A percentile compares a stretch with the other conserved stretches of the same genome.
These are phyloP conservation scores for Liasis olivaceus DNA, from an alignment of 2,797 vertebrate species.

Conservation along the genomic window DNA sequence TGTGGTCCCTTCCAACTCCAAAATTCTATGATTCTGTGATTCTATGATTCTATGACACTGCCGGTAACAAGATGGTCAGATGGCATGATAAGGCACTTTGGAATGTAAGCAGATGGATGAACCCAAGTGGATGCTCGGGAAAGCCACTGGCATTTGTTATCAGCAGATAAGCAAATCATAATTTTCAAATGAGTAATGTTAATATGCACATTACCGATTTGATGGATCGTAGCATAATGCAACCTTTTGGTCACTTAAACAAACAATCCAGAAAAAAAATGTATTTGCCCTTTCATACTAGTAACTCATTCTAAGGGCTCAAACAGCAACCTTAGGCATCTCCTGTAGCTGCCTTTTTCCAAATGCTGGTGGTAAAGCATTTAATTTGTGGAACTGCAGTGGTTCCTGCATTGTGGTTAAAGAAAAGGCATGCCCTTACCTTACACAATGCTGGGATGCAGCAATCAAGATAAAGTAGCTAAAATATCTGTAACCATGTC, in stretches of 20 bases:
- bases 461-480: not conserved
- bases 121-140: not conserved
- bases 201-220: not conserved
- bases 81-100: constrained; percentile 25
- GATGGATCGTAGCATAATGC: not conserved
- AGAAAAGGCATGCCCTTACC: not conserved
- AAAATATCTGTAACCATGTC: not conserved
- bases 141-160: constrained; percentile 6
- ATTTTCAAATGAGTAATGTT: constrained; percentile 17
- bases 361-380: too few species aligned
- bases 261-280: not conserved
- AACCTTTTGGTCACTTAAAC: not conserved
- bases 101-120: constrained; percentile 32
- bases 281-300: not conserved
- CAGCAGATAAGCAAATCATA: not conserved
- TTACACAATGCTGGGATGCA: not conserved
- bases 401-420: not conserved
- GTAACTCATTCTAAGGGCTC: not conserved
- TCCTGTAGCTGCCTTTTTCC: not conserved
- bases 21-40: too few species aligned
- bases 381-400: not conserved
- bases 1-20: too few species aligned
- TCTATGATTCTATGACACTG: too few species aligned
- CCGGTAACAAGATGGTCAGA: constrained; percentile 39
- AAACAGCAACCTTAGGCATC: not conserved